phyloP scores from a whole-genome alignment of 2,888 invertebrate species.

The Stenurella melanura region DNA sequence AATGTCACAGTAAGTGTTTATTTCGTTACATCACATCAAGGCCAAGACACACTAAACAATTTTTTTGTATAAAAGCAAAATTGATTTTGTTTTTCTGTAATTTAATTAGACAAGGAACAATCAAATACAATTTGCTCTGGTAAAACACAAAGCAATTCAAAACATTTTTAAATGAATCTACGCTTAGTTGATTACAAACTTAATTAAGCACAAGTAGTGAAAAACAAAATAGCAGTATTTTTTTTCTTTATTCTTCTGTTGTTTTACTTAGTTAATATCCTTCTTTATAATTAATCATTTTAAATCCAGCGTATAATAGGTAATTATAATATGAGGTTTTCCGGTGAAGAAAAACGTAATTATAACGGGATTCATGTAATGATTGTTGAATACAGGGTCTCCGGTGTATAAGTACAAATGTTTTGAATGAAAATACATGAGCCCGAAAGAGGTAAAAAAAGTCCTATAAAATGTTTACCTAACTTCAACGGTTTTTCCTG shows the following conservation, averaged over 20 bases:
- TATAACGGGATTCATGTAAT: not conserved
- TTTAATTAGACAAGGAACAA: constrained; percentile 35
- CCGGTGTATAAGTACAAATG: no score
- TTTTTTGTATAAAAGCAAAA: not conserved
- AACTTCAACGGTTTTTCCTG: no score
- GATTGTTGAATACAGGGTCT: no score
- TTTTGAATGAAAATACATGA: no score
- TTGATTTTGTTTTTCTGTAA: constrained; percentile 13
- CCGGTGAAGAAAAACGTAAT: constrained; percentile 9
- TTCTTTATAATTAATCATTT: constrained; percentile 29
- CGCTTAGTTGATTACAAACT: constrained; percentile 28
- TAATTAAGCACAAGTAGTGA: constrained; percentile 12
- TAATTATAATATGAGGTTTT: constrained; percentile 6
- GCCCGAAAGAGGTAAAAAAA: no score
- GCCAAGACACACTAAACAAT: not conserved
- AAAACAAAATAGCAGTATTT: constrained; percentile 15
- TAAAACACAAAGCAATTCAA: constrained; percentile 19
- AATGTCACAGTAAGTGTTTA: not conserved
- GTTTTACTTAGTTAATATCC: constrained; percentile 34
- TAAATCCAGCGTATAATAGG: constrained; percentile 26
- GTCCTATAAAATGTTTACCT: no score
- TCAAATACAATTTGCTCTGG: constrained; percentile 36
- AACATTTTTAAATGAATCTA: constrained; percentile 23
- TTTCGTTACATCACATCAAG: not conserved
- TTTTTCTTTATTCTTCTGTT: constrained; percentile 25